A percentile compares a stretch with the other conserved stretches of the same genome.
These are phyloP conservation scores for Lobophora halterata DNA, from an alignment of 2,888 invertebrate genomes.

Conservation along the genomic window DNA sequence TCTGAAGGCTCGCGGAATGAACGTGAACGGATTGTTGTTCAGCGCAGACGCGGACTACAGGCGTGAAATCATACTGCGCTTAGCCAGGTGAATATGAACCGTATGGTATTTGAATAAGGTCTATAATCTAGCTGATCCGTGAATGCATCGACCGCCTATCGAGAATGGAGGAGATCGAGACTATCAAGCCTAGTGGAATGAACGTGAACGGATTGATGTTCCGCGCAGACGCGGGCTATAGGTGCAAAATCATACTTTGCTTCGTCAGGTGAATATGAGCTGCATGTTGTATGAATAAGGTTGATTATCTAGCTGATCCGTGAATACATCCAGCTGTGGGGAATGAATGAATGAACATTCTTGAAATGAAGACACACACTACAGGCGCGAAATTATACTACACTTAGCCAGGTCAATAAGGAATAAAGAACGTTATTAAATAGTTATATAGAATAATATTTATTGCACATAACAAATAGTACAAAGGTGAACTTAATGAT, in stretches of 20 bases:
- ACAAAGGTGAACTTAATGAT: too few species aligned
- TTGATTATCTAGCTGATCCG: too few species aligned
- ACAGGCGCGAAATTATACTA: too few species aligned
- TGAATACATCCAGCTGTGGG: too few species aligned
- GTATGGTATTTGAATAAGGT: neutral
- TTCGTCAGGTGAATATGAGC: slow-evolving; percentile 50
- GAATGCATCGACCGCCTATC: slow-evolving; percentile 53
- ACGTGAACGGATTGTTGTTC: slow-evolving; percentile 58
- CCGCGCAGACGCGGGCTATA: slow-evolving; percentile 57
- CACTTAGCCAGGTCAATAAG: too few species aligned
- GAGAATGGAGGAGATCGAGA: slow-evolving; percentile 54
- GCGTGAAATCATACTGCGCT: slow-evolving; percentile 50
- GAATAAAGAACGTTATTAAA: too few species aligned
- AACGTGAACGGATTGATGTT: slow-evolving; percentile 55
- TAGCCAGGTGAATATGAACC: slow-evolving; percentile 51
- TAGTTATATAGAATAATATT: too few species aligned
- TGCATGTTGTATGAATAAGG: neutral
- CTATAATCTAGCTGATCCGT: slow-evolving; percentile 1
- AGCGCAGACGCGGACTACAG: slow-evolving; percentile 61
- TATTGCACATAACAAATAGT: too few species aligned
- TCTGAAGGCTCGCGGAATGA: slow-evolving; percentile 46
- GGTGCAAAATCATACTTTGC: slow-evolving; percentile 51
- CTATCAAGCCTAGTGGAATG: slow-evolving; percentile 45
- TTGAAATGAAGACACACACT: too few species aligned
- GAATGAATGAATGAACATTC: too few species aligned